These are phyloP conservation scores for Syngnathoides biaculeatus DNA, from an alignment of 2,113 vertebrate species.

Conservation along the genomic window DNA sequence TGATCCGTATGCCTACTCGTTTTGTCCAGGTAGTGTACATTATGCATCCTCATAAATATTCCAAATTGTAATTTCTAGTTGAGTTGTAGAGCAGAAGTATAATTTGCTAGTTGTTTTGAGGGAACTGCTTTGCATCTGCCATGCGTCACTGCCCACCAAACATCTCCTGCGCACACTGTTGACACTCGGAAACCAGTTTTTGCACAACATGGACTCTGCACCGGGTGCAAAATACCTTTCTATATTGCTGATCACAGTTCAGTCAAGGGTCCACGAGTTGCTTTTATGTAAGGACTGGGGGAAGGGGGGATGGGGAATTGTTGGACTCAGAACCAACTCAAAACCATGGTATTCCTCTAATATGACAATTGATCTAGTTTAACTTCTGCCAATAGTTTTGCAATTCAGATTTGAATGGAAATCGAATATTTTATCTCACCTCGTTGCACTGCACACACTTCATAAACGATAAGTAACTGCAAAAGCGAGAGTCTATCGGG, in stretches of 20 bases:
- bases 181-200: constrained; percentile 17
- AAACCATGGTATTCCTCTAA: neutral
- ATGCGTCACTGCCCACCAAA: constrained; percentile 1
- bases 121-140: neutral
- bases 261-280: constrained; percentile 1
- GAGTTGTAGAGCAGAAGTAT: neutral
- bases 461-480: too few relatives aligned
- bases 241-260: constrained; percentile 45
- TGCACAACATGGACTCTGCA: constrained; percentile 64
- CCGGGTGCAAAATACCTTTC: constrained; percentile 38
- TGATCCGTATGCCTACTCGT: too few relatives aligned
- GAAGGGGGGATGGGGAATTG: neutral
- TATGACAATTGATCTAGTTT: neutral
- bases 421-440: too few relatives aligned
- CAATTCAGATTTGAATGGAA: neutral
- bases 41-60: too few relatives aligned
- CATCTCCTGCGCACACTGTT: neutral
- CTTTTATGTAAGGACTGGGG: constrained; percentile 11
- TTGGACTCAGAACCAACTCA: neutral
- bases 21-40: neutral
- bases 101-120: neutral
- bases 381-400: neutral
- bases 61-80: neutral
- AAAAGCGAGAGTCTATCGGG: too few relatives aligned
- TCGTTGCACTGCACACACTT: too few relatives aligned